A percentile compares a stretch with the other conserved stretches of the same genome.
phyloP scores from a whole-genome alignment of 2,797 vertebrate species.

The Coilia nasus region DNA sequence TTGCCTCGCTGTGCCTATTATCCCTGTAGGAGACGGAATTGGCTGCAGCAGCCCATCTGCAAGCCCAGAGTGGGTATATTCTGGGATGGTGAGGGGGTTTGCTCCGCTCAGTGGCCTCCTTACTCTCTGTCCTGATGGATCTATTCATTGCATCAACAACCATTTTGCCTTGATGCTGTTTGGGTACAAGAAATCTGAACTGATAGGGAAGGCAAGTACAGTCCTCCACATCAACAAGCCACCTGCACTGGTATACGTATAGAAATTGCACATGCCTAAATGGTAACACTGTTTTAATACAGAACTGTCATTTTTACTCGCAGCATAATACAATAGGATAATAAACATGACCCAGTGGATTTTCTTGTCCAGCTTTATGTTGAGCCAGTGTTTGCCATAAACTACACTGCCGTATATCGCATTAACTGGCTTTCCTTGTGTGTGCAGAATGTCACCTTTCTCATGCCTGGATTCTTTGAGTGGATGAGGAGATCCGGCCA shows the following conservation, averaged over 20 bases:
- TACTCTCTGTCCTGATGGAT: slow-evolving; percentile 82
- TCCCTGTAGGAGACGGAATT: background rate
- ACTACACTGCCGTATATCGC: background rate
- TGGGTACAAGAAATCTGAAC: slow-evolving; percentile 83
- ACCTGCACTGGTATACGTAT: background rate
- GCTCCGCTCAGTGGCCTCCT: slow-evolving; percentile 84
- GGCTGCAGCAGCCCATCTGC: slow-evolving; percentile 30
- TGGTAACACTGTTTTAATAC: background rate
- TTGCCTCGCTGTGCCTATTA: background rate
- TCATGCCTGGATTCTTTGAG: slow-evolving; percentile 90
- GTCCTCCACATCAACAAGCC: background rate
- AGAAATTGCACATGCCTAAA: background rate
- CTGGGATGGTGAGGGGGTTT: slow-evolving; percentile 81
- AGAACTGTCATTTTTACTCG: background rate
- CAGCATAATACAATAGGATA: background rate
- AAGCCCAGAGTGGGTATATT: slow-evolving; percentile 67
- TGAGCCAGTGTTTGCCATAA: background rate
- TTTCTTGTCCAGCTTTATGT: background rate
- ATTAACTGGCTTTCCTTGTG: slow-evolving; percentile 20
- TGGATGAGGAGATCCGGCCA: slow-evolving; percentile 71
- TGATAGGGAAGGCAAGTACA: slow-evolving; percentile 84
- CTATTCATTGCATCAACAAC: slow-evolving; percentile 81
- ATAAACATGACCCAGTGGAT: background rate
- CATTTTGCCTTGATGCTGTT: slow-evolving; percentile 84
- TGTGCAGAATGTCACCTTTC: slow-evolving; percentile 84